Conservation (phyloP, 2,113 vertebrate species). For the Carassius auratus region DNA sequence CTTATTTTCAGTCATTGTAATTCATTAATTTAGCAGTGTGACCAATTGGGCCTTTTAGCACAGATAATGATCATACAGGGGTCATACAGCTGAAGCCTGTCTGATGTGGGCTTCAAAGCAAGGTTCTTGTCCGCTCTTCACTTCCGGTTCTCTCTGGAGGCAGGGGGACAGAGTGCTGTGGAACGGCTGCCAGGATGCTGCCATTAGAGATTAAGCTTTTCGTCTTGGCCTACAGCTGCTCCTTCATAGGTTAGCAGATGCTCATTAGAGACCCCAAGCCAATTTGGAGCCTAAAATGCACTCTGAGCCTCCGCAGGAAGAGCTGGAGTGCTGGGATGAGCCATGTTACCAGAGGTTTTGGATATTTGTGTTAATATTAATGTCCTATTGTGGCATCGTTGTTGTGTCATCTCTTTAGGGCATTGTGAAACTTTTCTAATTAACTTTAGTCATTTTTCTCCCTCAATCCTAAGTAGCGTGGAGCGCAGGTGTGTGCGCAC, state of each 20-base stretch:
- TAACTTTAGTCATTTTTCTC: background rate
- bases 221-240: constrained; percentile 32
- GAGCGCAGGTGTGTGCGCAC: background rate
- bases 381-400: background rate
- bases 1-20: background rate
- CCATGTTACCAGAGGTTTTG: background rate
- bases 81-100: background rate
- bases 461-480: background rate
- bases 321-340: constrained; percentile 4
- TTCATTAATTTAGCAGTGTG: background rate
- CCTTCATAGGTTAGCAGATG: constrained; percentile 39
- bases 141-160: constrained; percentile 2
- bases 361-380: background rate
- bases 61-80: background rate
- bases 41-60: background rate
- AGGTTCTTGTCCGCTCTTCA: background rate
- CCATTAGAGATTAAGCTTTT: constrained; percentile 41
- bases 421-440: constrained; percentile 19
- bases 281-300: constrained; percentile 5
- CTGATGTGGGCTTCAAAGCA: constrained; percentile 35
- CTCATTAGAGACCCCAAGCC: constrained; percentile 32
- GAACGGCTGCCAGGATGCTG: constrained; percentile 27
- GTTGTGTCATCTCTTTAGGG: background rate
- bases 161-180: constrained; percentile 1
- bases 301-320: background rate